A percentile compares a stretch with the other conserved stretches of the same genome.
phyloP scores from a whole-genome alignment of 2,797 vertebrate species.

The Liparis tanakae region DNA sequence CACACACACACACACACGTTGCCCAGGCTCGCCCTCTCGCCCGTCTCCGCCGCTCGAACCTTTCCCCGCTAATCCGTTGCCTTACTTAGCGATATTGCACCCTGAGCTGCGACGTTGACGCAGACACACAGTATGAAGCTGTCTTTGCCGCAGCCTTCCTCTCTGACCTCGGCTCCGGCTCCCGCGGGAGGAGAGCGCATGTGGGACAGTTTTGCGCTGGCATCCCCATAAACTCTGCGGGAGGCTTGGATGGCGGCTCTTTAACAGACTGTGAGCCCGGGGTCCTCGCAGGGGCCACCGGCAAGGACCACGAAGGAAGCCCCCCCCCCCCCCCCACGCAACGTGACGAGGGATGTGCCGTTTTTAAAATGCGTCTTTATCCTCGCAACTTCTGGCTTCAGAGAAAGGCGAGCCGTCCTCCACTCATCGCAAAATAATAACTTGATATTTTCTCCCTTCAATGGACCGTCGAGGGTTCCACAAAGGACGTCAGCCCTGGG shows the following conservation, averaged over 20 bases:
- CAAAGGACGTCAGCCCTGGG: constrained; percentile 76
- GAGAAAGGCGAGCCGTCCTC: constrained; percentile 12
- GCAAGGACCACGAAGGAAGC: constrained; percentile 51
- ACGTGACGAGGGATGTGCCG: not conserved
- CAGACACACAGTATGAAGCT: constrained; percentile 57
- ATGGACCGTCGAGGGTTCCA: constrained; percentile 65
- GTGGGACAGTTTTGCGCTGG: constrained; percentile 84
- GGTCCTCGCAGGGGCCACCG: constrained; percentile 65
- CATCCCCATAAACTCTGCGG: constrained; percentile 82
- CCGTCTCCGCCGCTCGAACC: constrained; percentile 32
- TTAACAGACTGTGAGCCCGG: constrained; percentile 66
- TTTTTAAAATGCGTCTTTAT: not conserved
- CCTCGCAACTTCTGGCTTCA: not conserved
- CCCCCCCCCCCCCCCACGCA: constrained; percentile 23
- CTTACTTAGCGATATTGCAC: constrained; percentile 39
- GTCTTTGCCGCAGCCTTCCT: constrained; percentile 60
- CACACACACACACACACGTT: constrained; percentile 32
- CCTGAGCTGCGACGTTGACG: constrained; percentile 15
- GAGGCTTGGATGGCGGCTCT: constrained; percentile 73
- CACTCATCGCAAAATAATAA: constrained; percentile 26
- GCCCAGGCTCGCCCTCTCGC: constrained; percentile 53
- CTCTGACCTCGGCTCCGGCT: constrained; percentile 68
- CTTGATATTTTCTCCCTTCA: constrained; percentile 73
- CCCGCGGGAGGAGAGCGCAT: constrained; percentile 72
- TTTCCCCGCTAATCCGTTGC: constrained; percentile 34